Evolutionary conservation across 1,140 invertebrate genomes (phyloP), one percentile per base, ranked within the genome.

Genomic region (Pissodes strobi): DNA sequence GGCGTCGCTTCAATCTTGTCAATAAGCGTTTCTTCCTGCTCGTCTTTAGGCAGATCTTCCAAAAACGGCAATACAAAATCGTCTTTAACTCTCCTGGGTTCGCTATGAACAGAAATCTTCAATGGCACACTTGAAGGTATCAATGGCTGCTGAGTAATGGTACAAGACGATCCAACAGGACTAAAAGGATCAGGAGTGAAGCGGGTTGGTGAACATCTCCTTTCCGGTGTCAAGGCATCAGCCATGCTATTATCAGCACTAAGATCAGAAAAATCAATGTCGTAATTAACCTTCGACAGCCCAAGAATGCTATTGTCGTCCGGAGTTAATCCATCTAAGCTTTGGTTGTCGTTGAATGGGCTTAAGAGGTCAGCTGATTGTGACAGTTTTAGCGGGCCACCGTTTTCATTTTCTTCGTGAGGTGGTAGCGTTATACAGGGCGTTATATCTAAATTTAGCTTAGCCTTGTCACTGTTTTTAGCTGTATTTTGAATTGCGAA

Each of bases 201-300:
- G 52, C 66, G 64, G 43, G 55, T 77, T 0, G 66, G 64, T 15
- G 64, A 72, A 51, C 68, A 67, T 12, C 66, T 41, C 62, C 74
- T 76, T 59, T 73, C 72, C 3, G 71, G 72, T n/a, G 81, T 82
- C 13, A 80, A 60, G 38, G 87, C 86, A 34, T 88, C 86, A 1
- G 84, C 83, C 13, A 82, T 76, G 64, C 87, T 88, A 69, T 87
- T 88, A 2, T 89, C 87, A 0, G 81, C 84, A 66, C 87, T 89
- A 25, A 86, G 79, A 76, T 89, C 88, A 1, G 86, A 89, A 45
- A 87, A 78, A 72, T 88, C 87, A 41, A 89, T 88, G 64, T 89
- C 88, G 69, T 88, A 89, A 76, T 88, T 89, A 17, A 89, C 84
- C 70, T 86, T 86, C n/a, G 84, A 86, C 10, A 89, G 71, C 1